Conservation (phyloP, 2,888 invertebrate species). For the Mongoloraphidia duomilia region DNA sequence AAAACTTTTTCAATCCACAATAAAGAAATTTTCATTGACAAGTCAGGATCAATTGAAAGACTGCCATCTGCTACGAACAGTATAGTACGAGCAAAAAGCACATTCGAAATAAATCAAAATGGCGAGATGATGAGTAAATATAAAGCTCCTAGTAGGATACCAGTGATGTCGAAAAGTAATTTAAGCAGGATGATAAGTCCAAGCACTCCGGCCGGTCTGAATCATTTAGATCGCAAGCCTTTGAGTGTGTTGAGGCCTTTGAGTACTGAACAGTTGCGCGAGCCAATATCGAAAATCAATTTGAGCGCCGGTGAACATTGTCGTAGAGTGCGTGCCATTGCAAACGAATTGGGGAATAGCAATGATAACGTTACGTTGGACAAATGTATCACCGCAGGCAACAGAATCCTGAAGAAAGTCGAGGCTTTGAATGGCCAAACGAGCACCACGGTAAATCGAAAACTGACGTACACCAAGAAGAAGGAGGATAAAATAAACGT, state of each 20-base stretch:
- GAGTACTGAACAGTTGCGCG: constrained; percentile 1
- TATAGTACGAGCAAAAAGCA: constrained; percentile 1
- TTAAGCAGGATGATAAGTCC: constrained; percentile 24
- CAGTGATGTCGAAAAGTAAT: constrained; percentile 20
- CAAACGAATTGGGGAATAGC: constrained; percentile 3
- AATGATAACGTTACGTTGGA: constrained; percentile 5
- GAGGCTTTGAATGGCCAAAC: constrained; percentile 2
- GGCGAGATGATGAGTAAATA: constrained; percentile 8
- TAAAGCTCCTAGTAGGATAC: constrained; percentile 19
- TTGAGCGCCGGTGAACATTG: not conserved
- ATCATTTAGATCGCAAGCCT: constrained; percentile 11
- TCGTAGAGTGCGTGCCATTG: constrained; percentile 6
- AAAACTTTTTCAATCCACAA: not conserved
- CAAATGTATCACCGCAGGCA: constrained; percentile 7
- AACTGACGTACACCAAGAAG: not conserved
- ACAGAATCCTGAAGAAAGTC: constrained; percentile 9
- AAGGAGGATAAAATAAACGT: not conserved
- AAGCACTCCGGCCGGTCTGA: constrained; percentile 31
- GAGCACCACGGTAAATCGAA: not conserved
- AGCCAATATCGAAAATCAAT: constrained; percentile 1
- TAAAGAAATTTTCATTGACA: not conserved
- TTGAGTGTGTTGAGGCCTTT: not conserved
- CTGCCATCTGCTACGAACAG: not conserved
- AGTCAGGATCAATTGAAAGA: not conserved
- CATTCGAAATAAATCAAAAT: constrained; percentile 1